These are phyloP conservation scores for Periophthalmus modestus DNA, from an alignment of 2,113 vertebrate species.

Conservation along the genomic window DNA sequence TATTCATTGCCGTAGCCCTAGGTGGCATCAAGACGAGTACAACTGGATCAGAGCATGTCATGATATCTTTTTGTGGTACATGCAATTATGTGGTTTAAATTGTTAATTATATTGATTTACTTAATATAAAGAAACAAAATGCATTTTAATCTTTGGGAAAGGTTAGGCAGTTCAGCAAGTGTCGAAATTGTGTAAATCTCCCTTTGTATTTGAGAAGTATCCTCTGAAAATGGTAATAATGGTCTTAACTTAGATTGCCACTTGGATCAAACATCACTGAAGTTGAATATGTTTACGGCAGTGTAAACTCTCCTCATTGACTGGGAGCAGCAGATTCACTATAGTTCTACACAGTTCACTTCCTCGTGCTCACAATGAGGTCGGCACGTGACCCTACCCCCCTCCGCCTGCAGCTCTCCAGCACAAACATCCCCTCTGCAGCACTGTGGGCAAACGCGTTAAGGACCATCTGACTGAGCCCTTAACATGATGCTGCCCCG, in stretches of 20 bases:
- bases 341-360: conserved; percentile 56
- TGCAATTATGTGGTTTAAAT: too few relatives aligned
- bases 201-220: too few relatives aligned
- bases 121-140: background rate
- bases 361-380: conserved; percentile 78
- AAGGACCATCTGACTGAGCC: conserved; percentile 66
- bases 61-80: background rate
- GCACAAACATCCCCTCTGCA: conserved; percentile 67
- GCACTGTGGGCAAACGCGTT: conserved; percentile 51
- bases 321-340: conserved; percentile 14
- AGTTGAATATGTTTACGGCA: conserved; percentile 36
- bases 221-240: conserved; percentile 1
- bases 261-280: conserved; percentile 35
- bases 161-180: background rate
- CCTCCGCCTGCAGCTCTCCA: conserved; percentile 34
- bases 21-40: too few relatives aligned
- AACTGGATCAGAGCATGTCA: background rate
- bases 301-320: conserved; percentile 54
- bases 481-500: conserved; percentile 55
- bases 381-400: conserved; percentile 75
- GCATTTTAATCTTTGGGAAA: background rate
- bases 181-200: too few relatives aligned
- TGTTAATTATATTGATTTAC: background rate
- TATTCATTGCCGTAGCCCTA: too few relatives aligned
- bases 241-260: conserved; percentile 34